Percentiles rank a stretch among this genome's conserved stretches.
These are phyloP conservation scores for Centropus bengalensis DNA, from an alignment of 2,113 vertebrate genomes.

Conservation along the genomic window DNA sequence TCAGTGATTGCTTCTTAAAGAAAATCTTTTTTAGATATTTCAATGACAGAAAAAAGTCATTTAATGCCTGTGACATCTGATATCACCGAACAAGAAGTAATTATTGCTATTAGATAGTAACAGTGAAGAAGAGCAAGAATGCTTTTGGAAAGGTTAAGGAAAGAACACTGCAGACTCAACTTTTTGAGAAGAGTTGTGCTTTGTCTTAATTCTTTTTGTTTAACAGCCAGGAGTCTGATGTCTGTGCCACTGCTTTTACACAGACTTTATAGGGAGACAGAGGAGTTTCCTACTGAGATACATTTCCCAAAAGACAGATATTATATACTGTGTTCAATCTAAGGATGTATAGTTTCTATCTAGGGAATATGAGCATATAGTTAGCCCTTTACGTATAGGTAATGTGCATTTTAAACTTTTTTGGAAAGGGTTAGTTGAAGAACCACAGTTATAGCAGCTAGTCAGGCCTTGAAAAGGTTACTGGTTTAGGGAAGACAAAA, in stretches of 20 bases:
- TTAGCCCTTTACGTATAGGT: not conserved
- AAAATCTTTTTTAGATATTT: slow-evolving; percentile 33
- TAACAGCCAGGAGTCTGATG: not conserved
- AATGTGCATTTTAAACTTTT: not conserved
- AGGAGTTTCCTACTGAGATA: not conserved
- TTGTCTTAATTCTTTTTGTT: slow-evolving; percentile 1
- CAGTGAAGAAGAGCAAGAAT: slow-evolving; percentile 49
- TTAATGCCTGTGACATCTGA: slow-evolving; percentile 61
- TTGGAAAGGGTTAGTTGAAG: not conserved
- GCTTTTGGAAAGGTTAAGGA: slow-evolving; percentile 62
- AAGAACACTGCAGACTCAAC: slow-evolving; percentile 9
- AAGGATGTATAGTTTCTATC: not conserved
- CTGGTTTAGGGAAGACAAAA: not conserved
- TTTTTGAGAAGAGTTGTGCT: slow-evolving; percentile 20
- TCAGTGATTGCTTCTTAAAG: slow-evolving; percentile 11
- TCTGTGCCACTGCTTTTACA: not conserved
- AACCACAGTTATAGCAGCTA: not conserved
- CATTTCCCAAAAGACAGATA: not conserved
- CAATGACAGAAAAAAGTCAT: slow-evolving; percentile 16
- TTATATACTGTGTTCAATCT: not conserved
- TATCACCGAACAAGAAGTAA: slow-evolving; percentile 67
- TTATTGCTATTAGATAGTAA: slow-evolving; percentile 63
- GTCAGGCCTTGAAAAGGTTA: not conserved
- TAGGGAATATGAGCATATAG: not conserved
- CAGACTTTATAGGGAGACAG: not conserved